Conservation (phyloP, 2,888 invertebrate species). For the Eucera pruinosa region DNA sequence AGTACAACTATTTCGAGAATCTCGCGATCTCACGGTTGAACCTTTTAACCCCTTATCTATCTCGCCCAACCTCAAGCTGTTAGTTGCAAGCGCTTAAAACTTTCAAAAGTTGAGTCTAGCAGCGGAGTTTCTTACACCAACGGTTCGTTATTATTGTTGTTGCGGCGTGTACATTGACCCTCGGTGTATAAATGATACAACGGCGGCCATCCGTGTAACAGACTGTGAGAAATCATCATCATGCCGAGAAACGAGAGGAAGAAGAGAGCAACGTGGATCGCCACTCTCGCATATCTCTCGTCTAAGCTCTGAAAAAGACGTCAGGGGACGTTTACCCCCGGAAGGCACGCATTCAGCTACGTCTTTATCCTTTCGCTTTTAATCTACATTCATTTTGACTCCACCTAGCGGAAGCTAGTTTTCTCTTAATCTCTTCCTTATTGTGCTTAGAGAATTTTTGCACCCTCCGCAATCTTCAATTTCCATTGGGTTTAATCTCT, state of each 20-base stretch:
- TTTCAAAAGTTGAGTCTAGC: conserved; percentile 51
- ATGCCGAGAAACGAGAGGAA: conserved; percentile 32
- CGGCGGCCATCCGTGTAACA: conserved; percentile 47
- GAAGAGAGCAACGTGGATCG: conserved; percentile 27
- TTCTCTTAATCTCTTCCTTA: conserved; percentile 6
- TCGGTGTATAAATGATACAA: conserved; percentile 59
- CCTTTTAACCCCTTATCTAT: conserved; percentile 76
- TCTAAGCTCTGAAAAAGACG: conserved; percentile 59
- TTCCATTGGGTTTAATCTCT: background rate
- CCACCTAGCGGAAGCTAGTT: conserved; percentile 61
- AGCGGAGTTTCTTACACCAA: conserved; percentile 39
- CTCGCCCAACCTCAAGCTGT: conserved; percentile 63
- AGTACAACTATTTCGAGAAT: conserved; percentile 78
- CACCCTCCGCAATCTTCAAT: background rate
- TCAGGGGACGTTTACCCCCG: conserved; percentile 57
- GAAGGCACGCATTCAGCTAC: conserved; percentile 40
- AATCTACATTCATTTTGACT: conserved; percentile 66
- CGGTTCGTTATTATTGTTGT: conserved; percentile 72
- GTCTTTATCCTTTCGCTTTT: conserved; percentile 76
- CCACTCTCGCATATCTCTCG: conserved; percentile 24
- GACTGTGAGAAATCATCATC: conserved; percentile 61
- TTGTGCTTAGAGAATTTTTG: background rate
- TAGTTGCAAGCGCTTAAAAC: conserved; percentile 38
- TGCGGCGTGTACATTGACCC: conserved; percentile 57
- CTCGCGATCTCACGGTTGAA: conserved; percentile 76